Percentiles rank a stretch among this genome's conserved stretches.
These are phyloP conservation scores for Serripes groenlandicus DNA, from an alignment of 2,888 invertebrate species.

Conservation along the genomic window DNA sequence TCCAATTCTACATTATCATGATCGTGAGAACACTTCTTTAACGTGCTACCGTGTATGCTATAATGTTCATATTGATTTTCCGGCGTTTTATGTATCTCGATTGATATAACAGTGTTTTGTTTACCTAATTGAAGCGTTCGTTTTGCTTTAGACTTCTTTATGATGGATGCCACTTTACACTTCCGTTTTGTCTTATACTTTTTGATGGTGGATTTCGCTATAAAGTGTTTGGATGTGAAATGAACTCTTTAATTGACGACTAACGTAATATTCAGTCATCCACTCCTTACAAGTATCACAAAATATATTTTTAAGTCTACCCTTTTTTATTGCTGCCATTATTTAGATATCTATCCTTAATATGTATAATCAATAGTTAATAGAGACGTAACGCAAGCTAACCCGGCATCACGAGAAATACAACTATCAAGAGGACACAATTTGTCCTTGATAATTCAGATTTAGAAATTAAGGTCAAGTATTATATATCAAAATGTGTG, in stretches of 20 bases:
- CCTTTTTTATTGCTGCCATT: slow-evolving; percentile 22
- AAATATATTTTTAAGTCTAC: slow-evolving; percentile 39
- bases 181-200: not conserved
- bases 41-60: slow-evolving; percentile 13
- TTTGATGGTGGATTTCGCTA: not conserved
- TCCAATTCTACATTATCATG: too few species aligned
- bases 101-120: too few species aligned
- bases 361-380: too few species aligned
- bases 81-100: not conserved
- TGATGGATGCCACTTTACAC: not conserved
- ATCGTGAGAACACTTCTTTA: slow-evolving; percentile 15
- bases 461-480: too few species aligned
- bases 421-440: too few species aligned
- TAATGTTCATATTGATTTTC: not conserved
- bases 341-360: too few species aligned
- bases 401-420: too few species aligned
- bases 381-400: too few species aligned
- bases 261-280: slow-evolving; percentile 55
- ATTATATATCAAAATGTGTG: too few species aligned
- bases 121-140: too few species aligned
- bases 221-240: slow-evolving; percentile 33
- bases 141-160: not conserved
- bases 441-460: too few species aligned
- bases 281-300: slow-evolving; percentile 47
- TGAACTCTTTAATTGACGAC: slow-evolving; percentile 37